Conservation (phyloP, 2,113 vertebrate genomes). For the Etheostoma spectabile region DNA sequence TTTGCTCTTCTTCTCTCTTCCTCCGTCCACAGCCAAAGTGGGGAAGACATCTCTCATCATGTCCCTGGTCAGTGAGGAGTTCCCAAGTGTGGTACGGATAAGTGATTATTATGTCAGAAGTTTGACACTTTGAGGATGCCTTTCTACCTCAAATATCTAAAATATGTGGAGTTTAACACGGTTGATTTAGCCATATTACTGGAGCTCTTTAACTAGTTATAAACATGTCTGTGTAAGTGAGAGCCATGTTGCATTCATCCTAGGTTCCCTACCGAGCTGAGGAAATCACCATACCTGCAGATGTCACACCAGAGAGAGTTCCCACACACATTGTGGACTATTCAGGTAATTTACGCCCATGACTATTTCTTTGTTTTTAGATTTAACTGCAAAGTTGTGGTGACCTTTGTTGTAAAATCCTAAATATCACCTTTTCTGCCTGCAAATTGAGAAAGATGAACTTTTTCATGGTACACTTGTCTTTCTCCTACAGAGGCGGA, state of each 20-base stretch:
- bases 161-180: neutral
- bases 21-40: constrained; percentile 90
- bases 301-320: constrained; percentile 97
- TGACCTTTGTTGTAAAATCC: neutral
- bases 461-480: neutral
- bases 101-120: neutral
- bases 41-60: constrained; percentile 99
- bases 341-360: constrained; percentile 86
- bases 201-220: neutral
- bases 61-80: constrained; percentile 99
- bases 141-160: neutral
- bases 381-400: neutral
- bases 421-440: neutral
- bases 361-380: neutral
- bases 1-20: constrained; percentile 7
- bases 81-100: constrained; percentile 92
- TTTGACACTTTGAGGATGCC: neutral
- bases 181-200: neutral
- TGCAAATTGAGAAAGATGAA: neutral
- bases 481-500: constrained; percentile 88
- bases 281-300: constrained; percentile 98
- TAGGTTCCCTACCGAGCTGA: constrained; percentile 97
- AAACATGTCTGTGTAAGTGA: neutral
- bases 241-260: neutral
- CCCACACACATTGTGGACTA: constrained; percentile 99